These are phyloP conservation scores for Planococcus citri DNA, from an alignment of 1,140 invertebrate genomes.

Conservation along the genomic window DNA sequence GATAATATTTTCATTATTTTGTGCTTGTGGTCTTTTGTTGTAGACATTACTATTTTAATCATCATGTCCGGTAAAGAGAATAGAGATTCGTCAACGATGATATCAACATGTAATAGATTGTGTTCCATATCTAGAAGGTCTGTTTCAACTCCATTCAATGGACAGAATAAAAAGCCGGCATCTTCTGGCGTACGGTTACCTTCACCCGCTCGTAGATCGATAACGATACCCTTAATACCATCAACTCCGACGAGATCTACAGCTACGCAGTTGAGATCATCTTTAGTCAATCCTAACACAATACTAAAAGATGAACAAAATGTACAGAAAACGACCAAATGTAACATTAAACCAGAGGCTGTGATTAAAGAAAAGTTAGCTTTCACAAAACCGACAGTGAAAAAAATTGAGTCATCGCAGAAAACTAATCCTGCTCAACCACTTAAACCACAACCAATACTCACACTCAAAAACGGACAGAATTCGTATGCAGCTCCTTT, in stretches of 20 bases:
- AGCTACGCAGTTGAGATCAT: background rate
- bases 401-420: background rate
- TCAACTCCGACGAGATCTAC: background rate
- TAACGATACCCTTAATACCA: background rate
- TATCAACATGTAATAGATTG: background rate
- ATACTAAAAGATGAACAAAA: slow-evolving; percentile 10
- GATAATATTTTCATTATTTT: background rate
- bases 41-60: background rate
- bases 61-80: slow-evolving; percentile 2
- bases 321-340: background rate
- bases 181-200: slow-evolving; percentile 2
- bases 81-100: background rate
- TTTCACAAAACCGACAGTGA: background rate
- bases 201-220: slow-evolving; percentile 7
- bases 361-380: background rate
- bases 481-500: background rate
- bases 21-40: background rate
- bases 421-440: background rate
- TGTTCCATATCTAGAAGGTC: background rate
- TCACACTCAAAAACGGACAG: background rate
- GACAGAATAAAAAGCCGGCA: background rate
- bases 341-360: slow-evolving; percentile 10
- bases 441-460: background rate
- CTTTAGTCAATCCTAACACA: background rate
- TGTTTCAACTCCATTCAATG: background rate